phyloP scores from a whole-genome alignment of 1,140 invertebrate genomes.

The Sarcophaga bullata region DNA sequence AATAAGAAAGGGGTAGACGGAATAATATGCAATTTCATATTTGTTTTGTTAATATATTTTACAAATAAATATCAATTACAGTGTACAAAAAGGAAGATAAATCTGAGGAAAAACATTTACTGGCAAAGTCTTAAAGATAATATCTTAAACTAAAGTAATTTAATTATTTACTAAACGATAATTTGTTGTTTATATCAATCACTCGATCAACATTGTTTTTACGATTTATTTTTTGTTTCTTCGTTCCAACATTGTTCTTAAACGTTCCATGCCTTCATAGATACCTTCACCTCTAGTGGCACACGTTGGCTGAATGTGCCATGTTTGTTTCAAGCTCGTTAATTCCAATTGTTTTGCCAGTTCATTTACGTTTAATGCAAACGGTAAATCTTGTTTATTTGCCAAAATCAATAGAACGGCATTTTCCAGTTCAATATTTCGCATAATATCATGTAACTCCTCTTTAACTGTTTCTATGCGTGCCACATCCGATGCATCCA shows the following conservation, averaged over 20 bases:
- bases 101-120: no score
- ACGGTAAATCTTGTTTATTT: constrained; percentile 99
- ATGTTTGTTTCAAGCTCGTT: constrained; percentile 44
- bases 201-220: no score
- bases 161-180: no score
- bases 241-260: constrained; percentile 46
- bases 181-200: no score
- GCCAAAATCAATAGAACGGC: constrained; percentile 97
- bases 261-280: constrained; percentile 75
- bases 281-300: constrained; percentile 45
- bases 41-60: no score
- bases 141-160: no score
- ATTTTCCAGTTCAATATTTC: constrained; percentile 96
- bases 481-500: constrained; percentile 97
- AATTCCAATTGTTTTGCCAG: constrained; percentile 71
- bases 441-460: constrained; percentile 92
- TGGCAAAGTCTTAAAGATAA: no score
- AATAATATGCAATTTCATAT: no score
- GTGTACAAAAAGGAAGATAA: no score
- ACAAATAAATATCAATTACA: no score
- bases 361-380: constrained; percentile 97
- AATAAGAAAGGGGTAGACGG: no score
- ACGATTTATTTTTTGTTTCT: constrained; percentile 41
- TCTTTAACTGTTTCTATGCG: constrained; percentile 94
- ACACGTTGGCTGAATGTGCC: constrained; percentile 46